Percentiles rank a stretch among this genome's conserved stretches.
These are phyloP conservation scores for Ctenochaetus hawaiiensis DNA, from an alignment of 2,797 vertebrate species.

Conservation along the genomic window DNA sequence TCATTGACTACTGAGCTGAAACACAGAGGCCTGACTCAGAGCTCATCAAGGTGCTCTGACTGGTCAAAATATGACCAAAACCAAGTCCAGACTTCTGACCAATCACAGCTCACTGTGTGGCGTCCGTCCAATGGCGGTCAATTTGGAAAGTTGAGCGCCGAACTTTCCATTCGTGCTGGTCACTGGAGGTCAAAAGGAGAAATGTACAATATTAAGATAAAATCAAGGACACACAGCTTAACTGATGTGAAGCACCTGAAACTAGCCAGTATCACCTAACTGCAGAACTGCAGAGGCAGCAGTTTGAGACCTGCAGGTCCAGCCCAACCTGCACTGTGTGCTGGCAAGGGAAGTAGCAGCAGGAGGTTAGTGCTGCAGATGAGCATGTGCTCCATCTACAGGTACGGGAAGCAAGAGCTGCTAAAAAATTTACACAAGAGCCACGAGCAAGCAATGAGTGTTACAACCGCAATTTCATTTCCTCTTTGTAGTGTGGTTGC, in stretches of 20 bases:
- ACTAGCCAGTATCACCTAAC: constrained; percentile 12
- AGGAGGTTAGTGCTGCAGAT: constrained; percentile 12
- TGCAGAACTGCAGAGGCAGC: constrained; percentile 45
- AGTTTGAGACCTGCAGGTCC: constrained; percentile 31
- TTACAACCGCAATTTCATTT: background rate
- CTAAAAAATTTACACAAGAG: background rate
- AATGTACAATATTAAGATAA: constrained; percentile 20
- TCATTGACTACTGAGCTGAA: constrained; percentile 41
- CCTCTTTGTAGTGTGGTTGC: background rate
- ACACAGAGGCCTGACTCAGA: constrained; percentile 38
- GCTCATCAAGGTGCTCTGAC: constrained; percentile 40
- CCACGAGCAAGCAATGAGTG: constrained; percentile 5
- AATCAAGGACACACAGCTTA: constrained; percentile 11
- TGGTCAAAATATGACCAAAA: constrained; percentile 37
- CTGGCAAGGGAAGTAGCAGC: constrained; percentile 21
- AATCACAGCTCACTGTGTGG: constrained; percentile 90
- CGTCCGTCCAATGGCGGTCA: constrained; percentile 87
- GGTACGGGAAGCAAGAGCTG: background rate
- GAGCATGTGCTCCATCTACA: background rate
- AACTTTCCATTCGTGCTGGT: constrained; percentile 92
- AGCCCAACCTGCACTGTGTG: constrained; percentile 7
- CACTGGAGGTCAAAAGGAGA: constrained; percentile 82
- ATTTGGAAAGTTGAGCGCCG: constrained; percentile 92
- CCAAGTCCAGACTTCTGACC: constrained; percentile 23
- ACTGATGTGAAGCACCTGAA: constrained; percentile 25